Conservation (phyloP, 2,113 vertebrate genomes). For the Lasiurus cinereus region DNA sequence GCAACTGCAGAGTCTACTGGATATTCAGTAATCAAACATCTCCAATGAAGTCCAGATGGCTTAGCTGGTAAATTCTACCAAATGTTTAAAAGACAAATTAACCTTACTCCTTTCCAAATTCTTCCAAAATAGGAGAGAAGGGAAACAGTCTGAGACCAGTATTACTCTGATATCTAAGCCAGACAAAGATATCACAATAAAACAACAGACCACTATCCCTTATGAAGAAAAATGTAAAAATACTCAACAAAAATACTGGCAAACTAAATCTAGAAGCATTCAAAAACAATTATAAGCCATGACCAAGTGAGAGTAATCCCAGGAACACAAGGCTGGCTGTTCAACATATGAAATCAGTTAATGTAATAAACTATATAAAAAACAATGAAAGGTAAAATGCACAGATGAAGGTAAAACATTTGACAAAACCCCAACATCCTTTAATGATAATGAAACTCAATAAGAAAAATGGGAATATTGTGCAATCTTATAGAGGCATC, state of each 20-base stretch:
- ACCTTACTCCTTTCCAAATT: background rate
- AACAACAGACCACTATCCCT: conserved; percentile 12
- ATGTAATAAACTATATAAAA: conserved; percentile 9
- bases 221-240: conserved; percentile 7
- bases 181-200: background rate
- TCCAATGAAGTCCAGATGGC: background rate
- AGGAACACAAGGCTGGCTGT: background rate
- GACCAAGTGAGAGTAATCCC: background rate
- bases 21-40: background rate
- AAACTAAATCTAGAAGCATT: background rate
- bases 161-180: background rate
- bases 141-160: background rate
- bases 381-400: conserved; percentile 15
- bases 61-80: conserved; percentile 37
- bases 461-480: background rate
- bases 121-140: background rate
- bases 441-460: conserved; percentile 6
- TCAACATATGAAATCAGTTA: background rate
- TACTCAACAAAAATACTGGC: background rate
- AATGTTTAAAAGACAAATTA: conserved; percentile 46
- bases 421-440: background rate
- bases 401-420: background rate
- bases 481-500: background rate
- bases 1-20: background rate
- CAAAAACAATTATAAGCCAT: background rate